Evolutionary conservation across 2,888 invertebrate genomes (phyloP).

Genomic region (Hedya salicella): DNA sequence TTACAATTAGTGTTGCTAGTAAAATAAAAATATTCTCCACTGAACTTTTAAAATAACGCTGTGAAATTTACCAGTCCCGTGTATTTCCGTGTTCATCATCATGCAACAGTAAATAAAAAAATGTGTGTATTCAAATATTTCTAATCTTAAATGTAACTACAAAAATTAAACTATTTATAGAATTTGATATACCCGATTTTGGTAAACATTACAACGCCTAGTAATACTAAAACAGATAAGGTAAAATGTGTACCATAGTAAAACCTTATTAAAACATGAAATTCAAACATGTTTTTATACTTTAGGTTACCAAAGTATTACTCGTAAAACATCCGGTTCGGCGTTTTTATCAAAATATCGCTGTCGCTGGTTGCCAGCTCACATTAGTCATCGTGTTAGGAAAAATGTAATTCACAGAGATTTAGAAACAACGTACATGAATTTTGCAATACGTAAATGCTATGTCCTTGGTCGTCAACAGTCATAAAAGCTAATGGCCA

Average conservation of each 20-base stretch:
- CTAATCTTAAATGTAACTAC: too few relatives aligned
- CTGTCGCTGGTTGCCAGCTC: not conserved
- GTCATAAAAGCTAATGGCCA: constrained; percentile 16
- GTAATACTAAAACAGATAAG: not conserved
- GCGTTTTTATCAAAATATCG: constrained; percentile 3
- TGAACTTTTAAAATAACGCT: too few relatives aligned
- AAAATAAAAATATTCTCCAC: constrained; percentile 11
- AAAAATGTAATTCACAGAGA: not conserved
- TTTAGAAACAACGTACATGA: not conserved
- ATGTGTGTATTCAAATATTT: too few relatives aligned
- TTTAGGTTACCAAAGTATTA: too few relatives aligned
- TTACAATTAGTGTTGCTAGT: constrained; percentile 13
- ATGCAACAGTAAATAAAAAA: too few relatives aligned
- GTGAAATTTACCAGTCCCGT: too few relatives aligned
- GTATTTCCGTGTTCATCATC: too few relatives aligned
- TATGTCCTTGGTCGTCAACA: constrained; percentile 20
- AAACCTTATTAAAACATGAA: too few relatives aligned
- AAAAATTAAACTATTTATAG: too few relatives aligned
- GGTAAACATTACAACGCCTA: not conserved
- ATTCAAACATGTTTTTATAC: too few relatives aligned
- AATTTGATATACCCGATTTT: not conserved
- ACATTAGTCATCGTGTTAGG: not conserved
- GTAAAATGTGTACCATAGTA: not conserved
- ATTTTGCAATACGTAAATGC: constrained; percentile 10
- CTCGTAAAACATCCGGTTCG: not conserved